A percentile compares a stretch with the other conserved stretches of the same genome.
phyloP scores from a whole-genome alignment of 2,113 vertebrate species.

The Cryptomyrus ogoouensis region DNA sequence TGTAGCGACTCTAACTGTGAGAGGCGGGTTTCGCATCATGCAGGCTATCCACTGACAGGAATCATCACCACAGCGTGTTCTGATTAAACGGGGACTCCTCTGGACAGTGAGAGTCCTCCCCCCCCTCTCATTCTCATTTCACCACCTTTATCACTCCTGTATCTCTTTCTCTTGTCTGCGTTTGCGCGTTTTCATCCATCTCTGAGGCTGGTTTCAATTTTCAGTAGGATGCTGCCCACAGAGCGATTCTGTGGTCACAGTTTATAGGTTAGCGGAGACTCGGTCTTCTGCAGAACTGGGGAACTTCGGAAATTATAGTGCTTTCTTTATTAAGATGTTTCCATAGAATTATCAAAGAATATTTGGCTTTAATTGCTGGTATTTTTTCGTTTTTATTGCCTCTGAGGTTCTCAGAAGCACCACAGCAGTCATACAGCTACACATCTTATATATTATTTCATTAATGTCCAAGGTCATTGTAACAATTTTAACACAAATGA shows the following conservation, averaged over 20 bases:
- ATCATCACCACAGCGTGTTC: constrained; percentile 24
- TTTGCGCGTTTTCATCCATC: not conserved
- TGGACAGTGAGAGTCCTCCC: not conserved
- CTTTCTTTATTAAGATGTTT: not conserved
- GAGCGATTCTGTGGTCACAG: constrained; percentile 15
- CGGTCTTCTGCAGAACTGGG: constrained; percentile 14
- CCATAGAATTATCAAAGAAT: constrained; percentile 13
- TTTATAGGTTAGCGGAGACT: not conserved
- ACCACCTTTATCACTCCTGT: not conserved
- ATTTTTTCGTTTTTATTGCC: not conserved
- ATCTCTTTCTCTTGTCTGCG: constrained; percentile 2
- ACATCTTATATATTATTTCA: not conserved
- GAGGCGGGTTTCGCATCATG: constrained; percentile 45
- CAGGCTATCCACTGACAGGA: constrained; percentile 40
- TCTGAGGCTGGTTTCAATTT: not conserved
- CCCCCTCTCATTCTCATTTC: not conserved
- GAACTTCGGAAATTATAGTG: constrained; percentile 15
- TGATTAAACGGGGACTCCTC: constrained; percentile 24
- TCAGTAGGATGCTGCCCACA: not conserved
- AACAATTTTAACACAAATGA: not conserved
- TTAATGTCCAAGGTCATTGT: not conserved
- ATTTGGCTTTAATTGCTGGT: constrained; percentile 1
- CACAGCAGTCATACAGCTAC: not conserved
- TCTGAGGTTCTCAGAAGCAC: not conserved
- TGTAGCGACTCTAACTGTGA: constrained; percentile 25